phyloP scores from a whole-genome alignment of 2,888 invertebrate genomes.

The Laspeyria flexula region DNA sequence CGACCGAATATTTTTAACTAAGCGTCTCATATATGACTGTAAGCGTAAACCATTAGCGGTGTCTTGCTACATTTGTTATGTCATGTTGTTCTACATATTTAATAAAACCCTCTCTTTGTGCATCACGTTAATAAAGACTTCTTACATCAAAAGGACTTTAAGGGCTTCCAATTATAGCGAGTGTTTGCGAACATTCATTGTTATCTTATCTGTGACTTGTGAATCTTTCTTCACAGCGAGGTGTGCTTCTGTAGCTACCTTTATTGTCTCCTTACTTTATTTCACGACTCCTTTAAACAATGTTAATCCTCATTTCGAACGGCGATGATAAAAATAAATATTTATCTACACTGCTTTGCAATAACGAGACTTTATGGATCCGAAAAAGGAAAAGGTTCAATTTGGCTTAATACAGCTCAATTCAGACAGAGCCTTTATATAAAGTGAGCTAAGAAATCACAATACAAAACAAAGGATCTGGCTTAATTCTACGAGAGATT shows the following conservation, averaged over 20 bases:
- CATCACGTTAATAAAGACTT: constrained; percentile 45
- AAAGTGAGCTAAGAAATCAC: constrained; percentile 26
- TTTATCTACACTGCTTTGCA: constrained; percentile 22
- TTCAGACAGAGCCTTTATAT: constrained; percentile 20
- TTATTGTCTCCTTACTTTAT: constrained; percentile 30
- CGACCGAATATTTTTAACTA: constrained; percentile 9
- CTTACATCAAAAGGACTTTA: constrained; percentile 49
- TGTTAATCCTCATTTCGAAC: constrained; percentile 29
- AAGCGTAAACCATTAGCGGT: constrained; percentile 7
- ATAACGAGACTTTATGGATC: constrained; percentile 26
- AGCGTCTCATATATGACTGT: too few relatives aligned
- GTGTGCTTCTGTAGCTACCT: constrained; percentile 43
- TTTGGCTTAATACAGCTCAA: constrained; percentile 27
- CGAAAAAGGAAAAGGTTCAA: constrained; percentile 28
- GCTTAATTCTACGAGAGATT: not conserved
- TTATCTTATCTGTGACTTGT: constrained; percentile 51
- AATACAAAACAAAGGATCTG: constrained; percentile 28
- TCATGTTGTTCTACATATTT: constrained; percentile 14
- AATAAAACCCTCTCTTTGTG: constrained; percentile 51
- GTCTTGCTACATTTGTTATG: constrained; percentile 16
- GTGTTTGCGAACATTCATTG: constrained; percentile 54
- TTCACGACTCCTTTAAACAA: constrained; percentile 21
- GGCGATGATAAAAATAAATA: constrained; percentile 27
- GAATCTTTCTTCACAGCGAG: constrained; percentile 41
- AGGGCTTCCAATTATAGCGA: constrained; percentile 48